A percentile compares a stretch with the other conserved stretches of the same genome.
These are phyloP conservation scores for Dolichomitus sp. DNA, from an alignment of 2,888 invertebrate species.

Conservation along the genomic window DNA sequence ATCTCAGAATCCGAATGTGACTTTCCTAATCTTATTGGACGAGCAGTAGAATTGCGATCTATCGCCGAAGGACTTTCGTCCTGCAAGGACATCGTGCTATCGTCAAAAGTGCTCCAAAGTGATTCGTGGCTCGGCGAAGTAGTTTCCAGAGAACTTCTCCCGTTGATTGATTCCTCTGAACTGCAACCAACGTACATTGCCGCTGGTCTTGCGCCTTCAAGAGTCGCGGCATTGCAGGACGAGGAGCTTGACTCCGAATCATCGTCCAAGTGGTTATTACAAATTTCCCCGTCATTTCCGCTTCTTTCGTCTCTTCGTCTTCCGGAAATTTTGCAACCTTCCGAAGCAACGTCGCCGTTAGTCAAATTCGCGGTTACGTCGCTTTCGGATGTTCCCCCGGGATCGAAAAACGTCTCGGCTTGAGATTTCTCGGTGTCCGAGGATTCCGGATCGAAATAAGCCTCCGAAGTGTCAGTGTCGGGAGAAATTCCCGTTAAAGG, in stretches of 20 bases:
- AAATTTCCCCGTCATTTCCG: conserved; percentile 37
- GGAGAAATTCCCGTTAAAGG: conserved; percentile 80
- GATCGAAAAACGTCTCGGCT: conserved; percentile 74
- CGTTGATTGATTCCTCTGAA: conserved; percentile 78
- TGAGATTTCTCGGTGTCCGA: conserved; percentile 77
- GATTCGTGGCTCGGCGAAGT: conserved; percentile 82
- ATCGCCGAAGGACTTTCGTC: conserved; percentile 74
- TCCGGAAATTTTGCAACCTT: conserved; percentile 36
- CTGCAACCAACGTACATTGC: conserved; percentile 48
- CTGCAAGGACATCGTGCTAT: conserved; percentile 80
- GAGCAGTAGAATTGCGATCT: background rate
- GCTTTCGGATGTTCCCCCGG: conserved; percentile 76
- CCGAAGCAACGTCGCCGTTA: conserved; percentile 79
- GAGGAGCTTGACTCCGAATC: conserved; percentile 77
- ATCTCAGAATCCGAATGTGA: conserved; percentile 81
- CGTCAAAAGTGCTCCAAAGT: conserved; percentile 82
- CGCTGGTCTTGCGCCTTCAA: background rate
- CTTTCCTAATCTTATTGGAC: conserved; percentile 70
- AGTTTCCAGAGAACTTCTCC: conserved; percentile 79
- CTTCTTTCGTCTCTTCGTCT: conserved; percentile 59
- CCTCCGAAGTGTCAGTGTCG: conserved; percentile 86
- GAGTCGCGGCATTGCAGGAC: conserved; percentile 32
- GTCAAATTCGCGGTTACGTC: conserved; percentile 63
- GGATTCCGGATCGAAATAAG: conserved; percentile 81
- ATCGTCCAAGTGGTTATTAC: conserved; percentile 63